Percentiles rank a stretch among this genome's conserved stretches.
phyloP scores from a whole-genome alignment of 2,888 invertebrate species.

The Willowsia nigromaculata region DNA sequence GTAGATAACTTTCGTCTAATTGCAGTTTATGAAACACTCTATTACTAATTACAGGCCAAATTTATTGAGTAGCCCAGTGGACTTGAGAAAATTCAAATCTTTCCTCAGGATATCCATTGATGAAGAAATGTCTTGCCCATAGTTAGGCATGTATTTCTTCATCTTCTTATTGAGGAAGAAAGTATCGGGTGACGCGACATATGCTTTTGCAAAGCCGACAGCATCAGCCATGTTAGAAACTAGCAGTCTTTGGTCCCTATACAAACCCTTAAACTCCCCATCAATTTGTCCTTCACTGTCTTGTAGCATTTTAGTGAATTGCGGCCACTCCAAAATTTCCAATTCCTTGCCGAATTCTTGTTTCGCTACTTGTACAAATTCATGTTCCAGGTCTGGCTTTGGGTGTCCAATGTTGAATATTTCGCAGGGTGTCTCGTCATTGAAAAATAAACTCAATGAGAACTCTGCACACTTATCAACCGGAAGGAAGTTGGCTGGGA shows the following conservation, averaged over 20 bases:
- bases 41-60: constrained; percentile 15
- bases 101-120: constrained; percentile 47
- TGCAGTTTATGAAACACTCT: too few species aligned
- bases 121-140: constrained; percentile 7
- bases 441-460: constrained; percentile 41
- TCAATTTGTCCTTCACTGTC: not conserved
- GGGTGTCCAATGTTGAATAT: constrained; percentile 55
- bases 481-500: constrained; percentile 51
- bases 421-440: constrained; percentile 37
- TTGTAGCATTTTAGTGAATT: not conserved
- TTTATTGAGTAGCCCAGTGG: constrained; percentile 53
- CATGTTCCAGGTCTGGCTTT: constrained; percentile 29
- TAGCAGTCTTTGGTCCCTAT: constrained; percentile 19
- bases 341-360: constrained; percentile 45
- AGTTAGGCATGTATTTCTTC: constrained; percentile 3
- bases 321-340: constrained; percentile 29
- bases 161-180: constrained; percentile 57
- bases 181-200: constrained; percentile 25
- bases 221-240: not conserved
- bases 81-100: constrained; percentile 48
- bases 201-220: not conserved
- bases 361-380: constrained; percentile 38
- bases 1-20: too few species aligned
- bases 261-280: not conserved
- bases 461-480: constrained; percentile 48